Conservation (phyloP, 2,797 vertebrate species). For the Gouania willdenowi region DNA sequence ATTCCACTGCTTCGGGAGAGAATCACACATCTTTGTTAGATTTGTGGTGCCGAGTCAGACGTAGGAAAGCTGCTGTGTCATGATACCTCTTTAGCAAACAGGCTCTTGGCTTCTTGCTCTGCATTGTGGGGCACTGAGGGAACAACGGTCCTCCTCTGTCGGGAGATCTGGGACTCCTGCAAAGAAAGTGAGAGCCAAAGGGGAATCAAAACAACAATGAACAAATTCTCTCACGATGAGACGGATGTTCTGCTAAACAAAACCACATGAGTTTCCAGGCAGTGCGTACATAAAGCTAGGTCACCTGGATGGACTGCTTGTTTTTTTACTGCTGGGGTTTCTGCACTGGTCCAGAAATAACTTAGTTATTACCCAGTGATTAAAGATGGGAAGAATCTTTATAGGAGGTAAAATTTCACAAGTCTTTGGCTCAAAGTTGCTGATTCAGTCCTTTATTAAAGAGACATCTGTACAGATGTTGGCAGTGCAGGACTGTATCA, state of each 20-base stretch:
- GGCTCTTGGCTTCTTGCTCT: conserved; percentile 85
- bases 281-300: conserved; percentile 11
- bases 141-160: conserved; percentile 85
- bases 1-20: no score
- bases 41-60: no score
- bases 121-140: conserved; percentile 91
- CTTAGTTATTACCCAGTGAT: conserved; percentile 9
- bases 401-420: no score
- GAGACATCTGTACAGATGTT: no score
- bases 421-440: no score
- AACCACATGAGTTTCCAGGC: conserved; percentile 44
- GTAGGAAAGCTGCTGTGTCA: background rate
- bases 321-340: background rate
- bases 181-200: background rate
- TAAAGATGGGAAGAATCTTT: conserved; percentile 23
- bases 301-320: conserved; percentile 11
- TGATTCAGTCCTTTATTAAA: no score
- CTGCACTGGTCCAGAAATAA: conserved; percentile 4
- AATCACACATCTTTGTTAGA: no score
- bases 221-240: background rate
- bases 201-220: no score
- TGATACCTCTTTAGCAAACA: conserved; percentile 94
- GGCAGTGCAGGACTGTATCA: no score
- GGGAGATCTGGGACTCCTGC: conserved; percentile 84
- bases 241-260: conserved; percentile 15